Evolutionary conservation across 1,140 invertebrate species (phyloP).

Genomic region (Rhagoletis pomonella): DNA sequence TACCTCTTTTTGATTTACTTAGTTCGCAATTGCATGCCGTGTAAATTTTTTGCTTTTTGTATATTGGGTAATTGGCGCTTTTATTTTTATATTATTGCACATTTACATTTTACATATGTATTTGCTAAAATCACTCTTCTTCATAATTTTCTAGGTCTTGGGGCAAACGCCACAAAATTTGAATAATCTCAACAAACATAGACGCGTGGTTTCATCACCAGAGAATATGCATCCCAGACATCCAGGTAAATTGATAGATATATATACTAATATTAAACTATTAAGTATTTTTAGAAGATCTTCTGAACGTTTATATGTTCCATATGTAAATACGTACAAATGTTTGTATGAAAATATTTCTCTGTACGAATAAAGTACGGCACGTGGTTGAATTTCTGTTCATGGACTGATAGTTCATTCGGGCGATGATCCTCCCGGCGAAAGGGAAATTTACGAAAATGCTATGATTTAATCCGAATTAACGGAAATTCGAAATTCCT

Average conservation of each 20-base stretch:
- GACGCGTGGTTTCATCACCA: constrained; percentile 71
- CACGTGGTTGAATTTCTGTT: too few species aligned
- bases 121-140: constrained; percentile 20
- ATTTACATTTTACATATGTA: neutral
- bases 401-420: too few species aligned
- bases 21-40: constrained; percentile 24
- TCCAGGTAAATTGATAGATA: constrained; percentile 62
- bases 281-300: too few species aligned
- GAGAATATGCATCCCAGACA: constrained; percentile 72
- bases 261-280: too few species aligned
- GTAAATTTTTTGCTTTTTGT: constrained; percentile 27
- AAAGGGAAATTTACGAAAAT: too few species aligned
- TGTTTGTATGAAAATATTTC: too few species aligned
- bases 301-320: too few species aligned
- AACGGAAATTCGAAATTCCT: too few species aligned
- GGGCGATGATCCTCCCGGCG: too few species aligned
- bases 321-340: too few species aligned
- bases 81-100: neutral
- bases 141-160: constrained; percentile 62
- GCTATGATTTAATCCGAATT: too few species aligned
- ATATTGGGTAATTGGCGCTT: constrained; percentile 35
- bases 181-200: constrained; percentile 68
- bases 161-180: constrained; percentile 70
- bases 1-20: neutral
- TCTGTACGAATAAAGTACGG: too few species aligned